Conservation (phyloP, 2,113 vertebrate species). For the Passer montanus region DNA sequence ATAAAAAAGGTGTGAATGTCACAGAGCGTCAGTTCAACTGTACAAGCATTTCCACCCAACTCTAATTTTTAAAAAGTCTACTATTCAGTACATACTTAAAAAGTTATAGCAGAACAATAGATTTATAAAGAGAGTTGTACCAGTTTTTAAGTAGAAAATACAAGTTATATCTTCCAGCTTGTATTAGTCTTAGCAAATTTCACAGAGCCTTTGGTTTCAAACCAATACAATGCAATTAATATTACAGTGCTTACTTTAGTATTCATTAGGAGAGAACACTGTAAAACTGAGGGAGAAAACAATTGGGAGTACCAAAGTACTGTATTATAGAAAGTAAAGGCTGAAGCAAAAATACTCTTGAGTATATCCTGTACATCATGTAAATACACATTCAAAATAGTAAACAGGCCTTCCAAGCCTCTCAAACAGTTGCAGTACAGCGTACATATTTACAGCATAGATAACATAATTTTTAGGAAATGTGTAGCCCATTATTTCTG, state of each 20-base stretch:
- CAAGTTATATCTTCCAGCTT: constrained; percentile 53
- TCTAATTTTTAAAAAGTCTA: constrained; percentile 35
- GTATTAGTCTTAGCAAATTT: constrained; percentile 62
- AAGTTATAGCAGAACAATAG: constrained; percentile 58
- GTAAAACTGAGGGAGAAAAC: constrained; percentile 18
- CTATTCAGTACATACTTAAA: constrained; percentile 42
- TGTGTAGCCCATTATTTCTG: constrained; percentile 63
- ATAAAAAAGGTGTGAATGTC: not conserved
- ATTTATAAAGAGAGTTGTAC: constrained; percentile 65
- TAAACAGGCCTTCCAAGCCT: constrained; percentile 59
- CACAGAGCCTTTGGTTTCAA: constrained; percentile 75
- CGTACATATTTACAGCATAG: not conserved
- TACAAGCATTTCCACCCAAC: constrained; percentile 21
- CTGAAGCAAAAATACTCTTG: constrained; percentile 78
- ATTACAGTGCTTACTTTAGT: constrained; percentile 15
- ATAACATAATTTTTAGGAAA: constrained; percentile 36
- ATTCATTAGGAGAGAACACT: constrained; percentile 23
- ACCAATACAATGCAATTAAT: constrained; percentile 50
- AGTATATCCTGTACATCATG: constrained; percentile 70
- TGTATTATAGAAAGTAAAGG: constrained; percentile 58
- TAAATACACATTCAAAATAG: constrained; percentile 72
- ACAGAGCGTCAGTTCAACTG: constrained; percentile 5
- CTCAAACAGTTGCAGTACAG: constrained; percentile 11
- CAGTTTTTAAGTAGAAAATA: constrained; percentile 74
- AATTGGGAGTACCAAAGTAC: constrained; percentile 55